Base-by-base conservation (phyloP, 2,888 invertebrate genomes). In the Rotaria macrura region DNA sequence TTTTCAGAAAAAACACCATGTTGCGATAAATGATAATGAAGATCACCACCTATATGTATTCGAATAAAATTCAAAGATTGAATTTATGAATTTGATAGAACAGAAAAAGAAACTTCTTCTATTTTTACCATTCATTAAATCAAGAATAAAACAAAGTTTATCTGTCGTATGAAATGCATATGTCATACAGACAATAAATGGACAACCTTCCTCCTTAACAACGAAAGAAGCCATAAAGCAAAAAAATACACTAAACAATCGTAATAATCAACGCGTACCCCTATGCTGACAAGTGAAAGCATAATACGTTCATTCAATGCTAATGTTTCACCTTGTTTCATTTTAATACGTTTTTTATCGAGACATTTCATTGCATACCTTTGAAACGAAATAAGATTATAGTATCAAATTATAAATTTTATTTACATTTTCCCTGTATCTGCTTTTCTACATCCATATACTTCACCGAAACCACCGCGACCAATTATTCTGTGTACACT, bases 121-220 rank as follows among this genome's bases (percentile, higher is more conserved):
- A n/a, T 14, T 47, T 29, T 88, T 87, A 89, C 91, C 99, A 91
- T 99, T 99, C 99, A 99, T 99, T 90, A 99, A 93, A 92, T 99
- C 99, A 90, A 99, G 93, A 89, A 99, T 99, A 92, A 99, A 99
- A 92, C 98, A 99, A 85, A 99, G 93, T 92, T 99, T 99, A 92
- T 99, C 99, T 49, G 97, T 95, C 95, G 92, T 98, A 89, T 92
- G 99, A 93, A 99, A 99, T 88, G 99, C 99, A 92, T 99, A 99
- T 85, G 99, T 99, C 99, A 99, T 99, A 92, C 98, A 99, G 87
- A 99, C 99, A 90, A 99, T 99, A 92, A 99, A 99, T 84, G 99
- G 99, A 91, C 98, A 98, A 91, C 98, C 97, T 91, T 95, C 95
- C 95, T 96, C 93, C 79, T 89, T 87, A 54, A 87, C 34, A 47